Evolutionary conservation across 2,888 invertebrate species (phyloP), one percentile per base, ranked within the genome.

Genomic region (Cheilosia impressa): DNA sequence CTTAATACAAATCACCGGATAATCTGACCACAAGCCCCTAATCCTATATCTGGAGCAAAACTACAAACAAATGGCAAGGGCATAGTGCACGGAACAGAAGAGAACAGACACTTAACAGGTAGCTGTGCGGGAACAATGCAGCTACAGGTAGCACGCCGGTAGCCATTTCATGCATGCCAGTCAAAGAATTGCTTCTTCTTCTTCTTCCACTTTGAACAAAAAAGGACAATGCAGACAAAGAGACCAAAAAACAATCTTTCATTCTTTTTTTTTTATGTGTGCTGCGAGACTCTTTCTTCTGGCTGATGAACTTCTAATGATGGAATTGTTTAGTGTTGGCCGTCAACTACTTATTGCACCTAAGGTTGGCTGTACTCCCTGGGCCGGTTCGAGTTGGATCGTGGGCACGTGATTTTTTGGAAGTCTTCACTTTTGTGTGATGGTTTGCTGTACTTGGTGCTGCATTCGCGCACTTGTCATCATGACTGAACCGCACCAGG

Each of bases 11-110:
- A 76, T 76, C 66, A 53, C 52, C 68, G 34, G 76, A 77, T 77
- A 77, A 77, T 68, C 68, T 77, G 68, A 68, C 76, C 76, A 77
- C 76, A 77, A 77, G 58, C 27, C 68, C 15, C n/a, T 77, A 77
- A 68, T 62, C 76, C 50, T 66, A 27, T 66, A 27, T 66, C 41
- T 19, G 15, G 17, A 24, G 50, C 27, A 60, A 31, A 47, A 57
- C 27, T 31, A 57, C 57, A 58, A 69, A 47, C 17, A 57, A 31
- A 47, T 53, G 27, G 27, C 52, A 31, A 19, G 31, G 45, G 5
- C 41, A 62, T 57, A 17, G 38, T 38, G 38, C 13, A 47, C 47
- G 3, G 47, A 6, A 50, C 38, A 52, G 41, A 13, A 22, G 2
- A 2, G 1, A 22, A 19, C 50, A 27, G 24, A 53, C 43, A 27